Evolutionary conservation across 1,140 invertebrate genomes (phyloP), one percentile per base, ranked within the genome.

Genomic region (Lepidurus packardi): DNA sequence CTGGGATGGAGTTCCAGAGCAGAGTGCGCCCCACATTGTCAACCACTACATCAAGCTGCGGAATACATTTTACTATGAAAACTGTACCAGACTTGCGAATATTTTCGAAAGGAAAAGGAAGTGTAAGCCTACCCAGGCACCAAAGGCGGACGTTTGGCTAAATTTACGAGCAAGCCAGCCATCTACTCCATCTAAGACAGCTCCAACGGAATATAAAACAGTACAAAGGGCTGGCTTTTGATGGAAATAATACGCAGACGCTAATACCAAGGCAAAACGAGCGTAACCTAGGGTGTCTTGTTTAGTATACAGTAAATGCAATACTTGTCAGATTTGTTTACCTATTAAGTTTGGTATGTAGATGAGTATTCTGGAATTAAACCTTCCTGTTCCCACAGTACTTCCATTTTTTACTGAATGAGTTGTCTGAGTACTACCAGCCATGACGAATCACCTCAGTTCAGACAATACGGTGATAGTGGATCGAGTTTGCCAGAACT

Each of bases 41-140:
- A 7, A 82, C 73, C 5, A 82, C 78, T 7, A 82, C 81, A 73
- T 82, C 81, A 11, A 82, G 65, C 81, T 82, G 34, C 8, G 78
- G 74, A 73, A 6, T 41, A 77, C 24, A 24, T n/a, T 16, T 73
- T 43, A 34, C 34, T 34, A 34, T 34, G 34, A 34, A 34, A 34
- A 34, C 34, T 34, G 34, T 34, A 34, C 34, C 34, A 2, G 34
- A 34, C 3, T 34, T 34, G 34, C 34, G 25, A 77, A 73, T 77
- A 13, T 42, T 44, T 42, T 75, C 8, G 43, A 42, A 16, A 76
- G 53, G 5, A 10, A 9, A 79, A 77, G 75, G 11, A 77, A 24
- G 73, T 45, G 13, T 16, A 13, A 25, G 42, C 21, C 79, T 77
- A 81, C 81, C 81, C 81, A 81, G 25, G 81, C 81, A 21, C 81